phyloP scores from a whole-genome alignment of 2,113 vertebrate genomes.

The Caretta caretta region DNA sequence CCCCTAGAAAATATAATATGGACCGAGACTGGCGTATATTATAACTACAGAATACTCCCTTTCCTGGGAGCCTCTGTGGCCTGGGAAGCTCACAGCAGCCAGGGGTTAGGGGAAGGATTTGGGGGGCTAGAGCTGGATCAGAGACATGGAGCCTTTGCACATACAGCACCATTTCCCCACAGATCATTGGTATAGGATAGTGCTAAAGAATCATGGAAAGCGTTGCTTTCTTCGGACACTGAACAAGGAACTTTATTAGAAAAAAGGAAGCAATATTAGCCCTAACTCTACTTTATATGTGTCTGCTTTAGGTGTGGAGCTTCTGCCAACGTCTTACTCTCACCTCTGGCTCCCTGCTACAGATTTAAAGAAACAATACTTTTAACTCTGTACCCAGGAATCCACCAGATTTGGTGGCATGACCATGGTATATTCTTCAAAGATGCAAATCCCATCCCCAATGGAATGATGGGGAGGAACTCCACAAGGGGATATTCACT shows the following conservation, averaged over 20 bases:
- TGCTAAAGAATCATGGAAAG: not conserved
- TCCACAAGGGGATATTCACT: not conserved
- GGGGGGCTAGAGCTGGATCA: not conserved
- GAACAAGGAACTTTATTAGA: not conserved
- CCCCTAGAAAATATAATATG: not conserved
- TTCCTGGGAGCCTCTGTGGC: not conserved
- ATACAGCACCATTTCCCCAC: not conserved
- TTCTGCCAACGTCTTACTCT: not conserved
- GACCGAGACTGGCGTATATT: not conserved
- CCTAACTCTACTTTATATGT: too few relatives aligned
- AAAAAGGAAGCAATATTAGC: not conserved
- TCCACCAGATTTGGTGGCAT: not conserved
- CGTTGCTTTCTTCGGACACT: not conserved
- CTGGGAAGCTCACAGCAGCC: too few relatives aligned
- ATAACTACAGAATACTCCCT: not conserved
- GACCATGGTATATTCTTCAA: not conserved
- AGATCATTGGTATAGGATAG: not conserved
- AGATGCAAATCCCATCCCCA: not conserved
- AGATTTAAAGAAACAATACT: not conserved
- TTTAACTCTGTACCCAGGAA: not conserved
- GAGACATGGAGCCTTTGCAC: not conserved
- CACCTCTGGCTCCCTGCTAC: not conserved
- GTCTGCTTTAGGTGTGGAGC: not conserved
- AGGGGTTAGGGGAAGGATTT: not conserved
- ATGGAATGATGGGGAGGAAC: not conserved